Evolutionary conservation across 2,797 vertebrate genomes (phyloP).

Genomic region (Enteromius paludinosus): DNA sequence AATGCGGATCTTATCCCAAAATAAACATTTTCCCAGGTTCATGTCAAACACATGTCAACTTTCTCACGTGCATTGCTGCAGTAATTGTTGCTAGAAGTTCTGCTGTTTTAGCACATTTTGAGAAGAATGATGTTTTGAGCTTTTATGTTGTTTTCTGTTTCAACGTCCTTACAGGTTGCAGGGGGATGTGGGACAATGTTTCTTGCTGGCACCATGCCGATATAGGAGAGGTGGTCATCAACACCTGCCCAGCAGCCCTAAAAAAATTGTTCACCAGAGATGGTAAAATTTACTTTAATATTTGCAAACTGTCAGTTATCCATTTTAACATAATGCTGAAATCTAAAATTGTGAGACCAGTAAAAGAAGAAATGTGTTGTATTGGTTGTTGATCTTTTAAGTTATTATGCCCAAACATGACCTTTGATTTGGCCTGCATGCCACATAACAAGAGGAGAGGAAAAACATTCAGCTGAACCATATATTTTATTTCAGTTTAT

Average conservation of each 20-base stretch:
- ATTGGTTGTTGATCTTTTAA: background rate
- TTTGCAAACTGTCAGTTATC: slow-evolving; percentile 7
- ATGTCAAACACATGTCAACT: slow-evolving; percentile 37
- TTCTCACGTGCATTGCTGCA: slow-evolving; percentile 34
- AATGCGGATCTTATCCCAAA: slow-evolving; percentile 36
- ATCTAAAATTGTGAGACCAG: background rate
- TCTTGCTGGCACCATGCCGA: slow-evolving; percentile 70
- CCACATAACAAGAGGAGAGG: background rate
- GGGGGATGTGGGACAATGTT: slow-evolving; percentile 72
- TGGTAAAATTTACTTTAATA: slow-evolving; percentile 63
- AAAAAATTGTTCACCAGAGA: slow-evolving; percentile 71
- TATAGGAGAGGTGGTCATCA: slow-evolving; percentile 68
- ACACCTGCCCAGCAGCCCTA: slow-evolving; percentile 71
- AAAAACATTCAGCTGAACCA: too few species aligned
- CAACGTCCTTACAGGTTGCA: slow-evolving; percentile 68
- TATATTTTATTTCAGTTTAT: too few species aligned
- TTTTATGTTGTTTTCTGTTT: slow-evolving; percentile 16
- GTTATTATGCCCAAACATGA: background rate
- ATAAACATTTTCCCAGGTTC: slow-evolving; percentile 17
- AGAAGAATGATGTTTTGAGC: background rate
- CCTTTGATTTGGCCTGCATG: background rate
- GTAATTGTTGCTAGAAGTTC: background rate
- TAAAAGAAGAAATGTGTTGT: background rate
- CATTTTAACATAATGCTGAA: background rate
- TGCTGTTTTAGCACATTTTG: background rate